Base-by-base conservation (phyloP, 1,140 invertebrate genomes). In the Polypedilum vanderplanki region DNA sequence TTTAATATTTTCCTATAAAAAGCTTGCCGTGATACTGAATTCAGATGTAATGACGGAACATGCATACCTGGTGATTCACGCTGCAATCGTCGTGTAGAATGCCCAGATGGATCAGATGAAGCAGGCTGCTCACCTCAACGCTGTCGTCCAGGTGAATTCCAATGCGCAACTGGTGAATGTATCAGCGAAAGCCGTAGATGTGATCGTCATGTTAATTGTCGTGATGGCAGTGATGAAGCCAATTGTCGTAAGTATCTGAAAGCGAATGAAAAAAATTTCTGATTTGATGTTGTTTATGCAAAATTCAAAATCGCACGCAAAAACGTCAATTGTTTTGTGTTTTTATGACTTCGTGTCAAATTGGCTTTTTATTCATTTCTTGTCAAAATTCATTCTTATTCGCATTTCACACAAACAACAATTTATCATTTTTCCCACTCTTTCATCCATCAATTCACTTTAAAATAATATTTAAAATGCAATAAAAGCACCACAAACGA, bases 41-140 rank as follows among this genome's bases (percentile, higher is more conserved):
- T 82, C 80, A 80, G 83, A 73, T 87, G 86, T 76, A 74, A 74
- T 3, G 82, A 85, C 20, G 88, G 91, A n/a, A 85, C 89, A 79
- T 97, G 95, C 79, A 88, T 96, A 75, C 80, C 85, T 0, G 80
- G 82, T 57, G 81, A 80, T 67, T 82, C 84, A 74, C 84, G 87
- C 75, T 97, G 94, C 83, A 88, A 96, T 80, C 86, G 89, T n/a
- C 80, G 82, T 57, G 76, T 76, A 10, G 87, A 93, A 75, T 96
- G 93, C 79, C 79, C 79, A 1, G 93, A 95, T 80, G 85, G 85
- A 24, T 90, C 90, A 73, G 94, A 96, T 83, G 93, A 96, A 83
- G 80, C 83, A 78, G 82, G 82, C 74, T 87, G 86, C 76, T 33
- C 24, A 33, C 2, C 24, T 5, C 77, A 81, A 0, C 76, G 20